Base-by-base conservation (phyloP, 1,140 invertebrate species). In the Drosophila sp. region DNA sequence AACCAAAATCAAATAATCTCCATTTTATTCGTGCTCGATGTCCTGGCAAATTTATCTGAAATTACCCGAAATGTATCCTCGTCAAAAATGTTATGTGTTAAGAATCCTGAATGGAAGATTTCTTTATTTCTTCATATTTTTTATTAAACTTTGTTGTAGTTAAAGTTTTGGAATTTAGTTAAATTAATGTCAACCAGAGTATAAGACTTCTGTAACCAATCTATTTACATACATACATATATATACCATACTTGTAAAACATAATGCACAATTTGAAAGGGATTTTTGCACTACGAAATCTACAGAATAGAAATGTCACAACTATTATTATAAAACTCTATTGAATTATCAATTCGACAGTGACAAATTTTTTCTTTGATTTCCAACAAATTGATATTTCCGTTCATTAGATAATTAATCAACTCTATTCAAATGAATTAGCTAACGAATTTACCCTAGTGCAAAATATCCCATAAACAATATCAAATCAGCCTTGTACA, bases 1-100 rank as follows among this genome's bases (percentile, higher is more conserved):
- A 71, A 29, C 4, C 25, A 60, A 72, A 79, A 70, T 68, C 63
- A 76, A 64, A 82, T 87, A 86, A 86, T 86, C 82, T 86, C 82
- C 66, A 60, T 40, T 27, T 23, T 50, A 61, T 65, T 50, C 23
- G 74, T 77, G 74, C 74, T 77, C 74, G 74, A 77, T 76, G 54
- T 75, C 58, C 30, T 64, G 55, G 71, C 68, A 30, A 30, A 30
- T 30, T 4, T 30, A 30, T 30, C 4, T 1, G 30, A 30, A 3
- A 4, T 38, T 47, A 55, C 60, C 35, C 44, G 23, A 64, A 63
- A 66, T 33, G 29, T 57, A 47, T 56, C n/a, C 55, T 56, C 56
- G 38, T 62, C 41, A 44, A 62, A 62, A 30, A 50, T 41, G 41
- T 33, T 11, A 63, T 44, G 44, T 63, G 40, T 41, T 61, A 41